Conservation (phyloP, 2,113 vertebrate genomes). For the Haemorhous mexicanus region DNA sequence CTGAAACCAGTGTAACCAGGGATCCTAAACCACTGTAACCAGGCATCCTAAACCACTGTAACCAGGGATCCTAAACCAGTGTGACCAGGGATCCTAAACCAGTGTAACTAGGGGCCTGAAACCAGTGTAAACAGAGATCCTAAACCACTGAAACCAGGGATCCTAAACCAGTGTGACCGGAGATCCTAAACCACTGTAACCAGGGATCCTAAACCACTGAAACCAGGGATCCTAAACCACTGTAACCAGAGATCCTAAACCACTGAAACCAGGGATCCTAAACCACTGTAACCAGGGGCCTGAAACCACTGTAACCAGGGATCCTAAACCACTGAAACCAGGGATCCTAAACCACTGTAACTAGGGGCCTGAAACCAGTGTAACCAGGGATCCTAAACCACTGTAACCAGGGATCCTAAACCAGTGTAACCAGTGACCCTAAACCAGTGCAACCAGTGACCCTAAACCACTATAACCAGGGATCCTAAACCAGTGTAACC, state of each 20-base stretch:
- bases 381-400: accelerated
- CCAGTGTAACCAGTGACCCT: accelerated
- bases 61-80: accelerated
- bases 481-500: neutral
- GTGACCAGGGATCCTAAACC: accelerated
- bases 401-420: neutral
- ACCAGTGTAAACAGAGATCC: neutral
- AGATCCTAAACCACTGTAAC: neutral
- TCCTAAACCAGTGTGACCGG: accelerated
- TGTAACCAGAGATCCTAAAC: neutral
- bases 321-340: too few species aligned
- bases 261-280: accelerated
- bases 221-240: accelerated
- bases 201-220: neutral
- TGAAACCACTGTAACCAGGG: too few species aligned
- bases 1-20: accelerated
- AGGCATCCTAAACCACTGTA: neutral
- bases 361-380: neutral
- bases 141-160: neutral
- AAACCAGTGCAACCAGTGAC: accelerated
- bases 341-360: too few species aligned
- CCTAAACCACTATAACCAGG: neutral
- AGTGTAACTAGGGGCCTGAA: too few species aligned
- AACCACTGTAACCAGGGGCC: accelerated
- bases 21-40: accelerated